Conservation (phyloP, 2,797 vertebrate genomes). For the Tachyglossus aculeatus region DNA sequence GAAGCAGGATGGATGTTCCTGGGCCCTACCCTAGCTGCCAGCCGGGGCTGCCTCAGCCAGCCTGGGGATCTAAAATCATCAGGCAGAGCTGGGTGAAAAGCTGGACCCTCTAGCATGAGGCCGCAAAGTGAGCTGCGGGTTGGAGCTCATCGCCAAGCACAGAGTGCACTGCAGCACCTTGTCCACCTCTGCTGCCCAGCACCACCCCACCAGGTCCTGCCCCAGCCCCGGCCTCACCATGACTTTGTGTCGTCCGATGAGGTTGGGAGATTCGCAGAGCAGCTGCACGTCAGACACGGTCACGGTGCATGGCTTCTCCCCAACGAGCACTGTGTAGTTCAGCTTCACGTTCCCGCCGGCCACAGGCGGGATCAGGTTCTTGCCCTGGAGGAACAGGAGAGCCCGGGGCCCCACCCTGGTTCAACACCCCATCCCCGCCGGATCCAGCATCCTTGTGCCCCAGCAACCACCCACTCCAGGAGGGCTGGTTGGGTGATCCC, state of each 20-base stretch:
- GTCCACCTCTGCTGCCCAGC: background rate
- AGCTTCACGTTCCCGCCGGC: conserved; percentile 91
- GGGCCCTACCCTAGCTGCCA: background rate
- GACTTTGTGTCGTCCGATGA: conserved; percentile 94
- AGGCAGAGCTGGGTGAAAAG: background rate
- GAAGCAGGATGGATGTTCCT: background rate
- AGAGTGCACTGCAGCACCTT: accelerated
- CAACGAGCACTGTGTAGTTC: conserved; percentile 95
- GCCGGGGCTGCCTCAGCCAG: background rate
- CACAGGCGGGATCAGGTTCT: conserved; percentile 91
- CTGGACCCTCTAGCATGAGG: background rate
- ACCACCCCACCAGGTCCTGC: accelerated
- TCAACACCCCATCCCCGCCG: background rate
- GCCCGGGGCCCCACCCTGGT: background rate
- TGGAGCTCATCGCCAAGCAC: too few relatives aligned
- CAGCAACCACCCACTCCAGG: accelerated
- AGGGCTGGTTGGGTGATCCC: background rate
- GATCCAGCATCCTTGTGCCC: background rate
- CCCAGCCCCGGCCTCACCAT: conserved; percentile 94
- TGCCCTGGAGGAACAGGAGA: conserved; percentile 78
- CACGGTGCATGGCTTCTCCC: conserved; percentile 90
- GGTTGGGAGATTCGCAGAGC: conserved; percentile 94
- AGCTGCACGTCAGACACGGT: conserved; percentile 96
- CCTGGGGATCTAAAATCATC: background rate
- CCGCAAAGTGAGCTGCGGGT: too few relatives aligned